These are phyloP conservation scores for Listrodromus nycthemerus DNA, from an alignment of 2,888 invertebrate genomes.

Conservation along the genomic window DNA sequence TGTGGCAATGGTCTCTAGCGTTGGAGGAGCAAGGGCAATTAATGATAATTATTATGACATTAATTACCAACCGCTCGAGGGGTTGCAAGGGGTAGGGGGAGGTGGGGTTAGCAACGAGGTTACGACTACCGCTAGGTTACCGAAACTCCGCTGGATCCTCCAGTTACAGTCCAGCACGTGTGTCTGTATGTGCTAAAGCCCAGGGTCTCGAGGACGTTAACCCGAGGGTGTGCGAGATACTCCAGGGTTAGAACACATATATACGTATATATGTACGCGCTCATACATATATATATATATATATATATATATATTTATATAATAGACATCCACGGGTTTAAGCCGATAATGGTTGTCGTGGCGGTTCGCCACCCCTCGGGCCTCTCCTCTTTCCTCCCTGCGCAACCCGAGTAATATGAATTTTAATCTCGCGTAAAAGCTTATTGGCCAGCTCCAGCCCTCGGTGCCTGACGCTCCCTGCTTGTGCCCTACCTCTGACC, in stretches of 20 bases:
- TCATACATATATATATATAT: slow-evolving; percentile 6
- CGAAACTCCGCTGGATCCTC: slow-evolving; percentile 13
- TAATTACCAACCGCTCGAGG: slow-evolving; percentile 61
- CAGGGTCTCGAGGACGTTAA: slow-evolving; percentile 48
- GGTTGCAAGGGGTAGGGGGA: slow-evolving; percentile 27
- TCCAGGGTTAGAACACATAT: slow-evolving; percentile 32
- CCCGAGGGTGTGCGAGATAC: slow-evolving; percentile 25
- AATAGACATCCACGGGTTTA: slow-evolving; percentile 31
- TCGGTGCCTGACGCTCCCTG: not conserved
- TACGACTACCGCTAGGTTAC: slow-evolving; percentile 41
- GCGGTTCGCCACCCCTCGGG: slow-evolving; percentile 44
- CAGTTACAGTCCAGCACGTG: slow-evolving; percentile 19
- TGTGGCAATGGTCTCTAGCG: slow-evolving; percentile 22
- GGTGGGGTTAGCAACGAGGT: slow-evolving; percentile 43
- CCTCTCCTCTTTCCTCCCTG: slow-evolving; percentile 12
- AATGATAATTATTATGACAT: slow-evolving; percentile 72
- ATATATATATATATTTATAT: slow-evolving; percentile 2
- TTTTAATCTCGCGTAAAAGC: slow-evolving; percentile 76
- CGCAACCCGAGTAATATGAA: slow-evolving; percentile 70
- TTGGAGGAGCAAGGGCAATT: slow-evolving; percentile 65
- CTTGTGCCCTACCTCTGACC: not conserved
- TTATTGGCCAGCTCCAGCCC: slow-evolving; percentile 64
- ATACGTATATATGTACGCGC: slow-evolving; percentile 7
- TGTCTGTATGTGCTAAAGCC: slow-evolving; percentile 26
- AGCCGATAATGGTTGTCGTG: slow-evolving; percentile 65